phyloP scores from a whole-genome alignment of 64 coral and sea anemone species.

The Anthopleura sola region DNA sequence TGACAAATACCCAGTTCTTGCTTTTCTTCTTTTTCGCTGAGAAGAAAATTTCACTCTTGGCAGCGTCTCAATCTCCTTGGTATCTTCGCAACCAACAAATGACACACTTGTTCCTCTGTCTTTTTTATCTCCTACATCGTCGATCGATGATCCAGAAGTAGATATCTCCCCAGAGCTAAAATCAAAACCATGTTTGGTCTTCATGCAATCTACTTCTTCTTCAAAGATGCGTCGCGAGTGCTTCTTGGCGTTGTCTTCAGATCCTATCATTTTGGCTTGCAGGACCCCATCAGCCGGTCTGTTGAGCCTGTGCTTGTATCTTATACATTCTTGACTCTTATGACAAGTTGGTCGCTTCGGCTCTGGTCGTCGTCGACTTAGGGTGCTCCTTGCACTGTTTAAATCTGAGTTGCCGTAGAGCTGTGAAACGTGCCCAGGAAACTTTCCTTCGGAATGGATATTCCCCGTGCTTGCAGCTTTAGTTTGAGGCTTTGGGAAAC shows the following conservation, averaged over 20 bases:
- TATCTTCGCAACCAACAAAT: constrained; percentile 45
- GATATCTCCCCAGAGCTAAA: constrained; percentile 14
- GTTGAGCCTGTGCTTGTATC: neutral
- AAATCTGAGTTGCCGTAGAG: constrained; percentile 5
- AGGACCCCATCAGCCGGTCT: neutral
- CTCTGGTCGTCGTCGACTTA: neutral
- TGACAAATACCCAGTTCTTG: neutral
- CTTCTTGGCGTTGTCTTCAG: neutral
- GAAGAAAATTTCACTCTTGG: constrained; percentile 3
- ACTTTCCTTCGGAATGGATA: constrained; percentile 18
- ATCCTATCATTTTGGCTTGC: constrained; percentile 9
- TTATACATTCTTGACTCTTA: constrained; percentile 16
- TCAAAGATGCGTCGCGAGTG: constrained; percentile 23
- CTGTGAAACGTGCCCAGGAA: constrained; percentile 21
- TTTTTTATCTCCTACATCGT: neutral
- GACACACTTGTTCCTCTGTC: constrained; percentile 32
- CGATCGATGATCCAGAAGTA: constrained; percentile 7
- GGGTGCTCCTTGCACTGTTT: neutral
- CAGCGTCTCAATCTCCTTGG: constrained; percentile 47
- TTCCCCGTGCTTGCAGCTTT: constrained; percentile 30
- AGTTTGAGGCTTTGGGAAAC: constrained; percentile 12
- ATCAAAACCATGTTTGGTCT: neutral
- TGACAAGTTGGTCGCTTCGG: neutral
- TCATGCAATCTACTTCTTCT: constrained; percentile 60
- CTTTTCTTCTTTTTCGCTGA: constrained; percentile 12